Percentiles rank a stretch among this genome's conserved stretches.
Conservation (phyloP, 2,113 vertebrate species). For the Hippocampus zosterae region DNA sequence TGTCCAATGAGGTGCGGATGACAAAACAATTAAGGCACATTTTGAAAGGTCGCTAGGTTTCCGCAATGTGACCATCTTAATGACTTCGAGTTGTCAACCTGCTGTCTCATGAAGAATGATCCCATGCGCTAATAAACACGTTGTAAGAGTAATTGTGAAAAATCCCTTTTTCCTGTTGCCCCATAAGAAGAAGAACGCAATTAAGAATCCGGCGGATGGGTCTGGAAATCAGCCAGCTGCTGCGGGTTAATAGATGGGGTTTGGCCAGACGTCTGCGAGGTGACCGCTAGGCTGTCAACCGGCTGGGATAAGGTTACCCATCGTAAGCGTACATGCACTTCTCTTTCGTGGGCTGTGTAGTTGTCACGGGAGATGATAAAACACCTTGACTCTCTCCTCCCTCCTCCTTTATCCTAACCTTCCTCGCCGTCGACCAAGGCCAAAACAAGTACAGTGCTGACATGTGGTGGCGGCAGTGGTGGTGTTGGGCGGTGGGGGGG, state of each 20-base stretch:
- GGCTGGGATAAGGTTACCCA: constrained; percentile 61
- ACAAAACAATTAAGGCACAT: neutral
- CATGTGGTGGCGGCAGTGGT: constrained; percentile 4
- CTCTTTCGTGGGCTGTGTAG: constrained; percentile 50
- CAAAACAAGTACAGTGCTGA: constrained; percentile 31
- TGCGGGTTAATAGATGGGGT: constrained; percentile 62
- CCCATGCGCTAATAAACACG: constrained; percentile 40
- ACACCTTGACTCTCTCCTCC: constrained; percentile 56
- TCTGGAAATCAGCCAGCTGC: constrained; percentile 64
- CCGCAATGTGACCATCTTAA: neutral
- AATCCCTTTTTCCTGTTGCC: neutral
- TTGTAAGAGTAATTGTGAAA: constrained; percentile 44
- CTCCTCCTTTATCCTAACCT: constrained; percentile 54
- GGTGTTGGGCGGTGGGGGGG: neutral
- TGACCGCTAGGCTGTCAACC: constrained; percentile 69
- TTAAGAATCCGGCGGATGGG: constrained; percentile 44
- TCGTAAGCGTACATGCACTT: constrained; percentile 63
- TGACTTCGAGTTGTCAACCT: neutral
- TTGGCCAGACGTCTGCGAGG: constrained; percentile 70
- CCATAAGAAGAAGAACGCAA: constrained; percentile 36
- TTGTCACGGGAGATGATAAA: constrained; percentile 70
- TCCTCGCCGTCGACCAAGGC: constrained; percentile 33
- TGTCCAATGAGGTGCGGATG: neutral
- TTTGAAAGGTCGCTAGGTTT: constrained; percentile 5
- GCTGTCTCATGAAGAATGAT: constrained; percentile 21